These are phyloP conservation scores for Hypotaenidia okinawae DNA, from an alignment of 2,797 vertebrate genomes.

Conservation along the genomic window DNA sequence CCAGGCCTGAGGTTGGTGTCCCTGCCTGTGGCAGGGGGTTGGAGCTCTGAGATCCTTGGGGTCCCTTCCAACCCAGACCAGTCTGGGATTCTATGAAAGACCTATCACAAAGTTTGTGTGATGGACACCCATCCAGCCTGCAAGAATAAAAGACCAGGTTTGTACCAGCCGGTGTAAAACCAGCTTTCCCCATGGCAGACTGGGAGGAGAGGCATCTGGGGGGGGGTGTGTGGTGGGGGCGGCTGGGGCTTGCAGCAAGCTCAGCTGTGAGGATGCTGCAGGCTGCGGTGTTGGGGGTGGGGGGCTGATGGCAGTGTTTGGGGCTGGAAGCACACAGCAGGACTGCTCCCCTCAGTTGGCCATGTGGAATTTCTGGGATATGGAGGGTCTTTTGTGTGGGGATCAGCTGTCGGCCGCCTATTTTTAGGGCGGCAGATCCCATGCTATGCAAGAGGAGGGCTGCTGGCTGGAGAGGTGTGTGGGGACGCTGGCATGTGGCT, in stretches of 20 bases:
- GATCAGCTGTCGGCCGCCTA: constrained; percentile 71
- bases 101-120: neutral
- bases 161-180: neutral
- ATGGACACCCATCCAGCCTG: neutral
- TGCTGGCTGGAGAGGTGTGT: neutral
- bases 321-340: constrained; percentile 51
- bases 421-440: constrained; percentile 63
- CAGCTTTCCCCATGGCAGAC: rapidly evolving
- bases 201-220: neutral
- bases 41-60: too few relatives aligned
- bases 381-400: constrained; percentile 58
- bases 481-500: neutral
- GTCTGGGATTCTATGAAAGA: neutral
- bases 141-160: neutral
- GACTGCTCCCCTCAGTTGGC: constrained; percentile 42
- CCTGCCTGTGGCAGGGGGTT: too few relatives aligned
- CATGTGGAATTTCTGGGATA: constrained; percentile 63
- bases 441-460: neutral
- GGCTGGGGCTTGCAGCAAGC: neutral
- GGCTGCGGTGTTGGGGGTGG: neutral
- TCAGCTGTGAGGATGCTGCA: constrained; percentile 31
- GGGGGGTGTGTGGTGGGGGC: neutral
- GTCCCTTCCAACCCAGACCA: too few relatives aligned
- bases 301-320: rapidly evolving
- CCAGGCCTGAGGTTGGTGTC: too few relatives aligned